Percentiles rank a stretch among this genome's conserved stretches.
phyloP scores from a whole-genome alignment of 2,797 vertebrate species.

The Catostomus latipinnis region DNA sequence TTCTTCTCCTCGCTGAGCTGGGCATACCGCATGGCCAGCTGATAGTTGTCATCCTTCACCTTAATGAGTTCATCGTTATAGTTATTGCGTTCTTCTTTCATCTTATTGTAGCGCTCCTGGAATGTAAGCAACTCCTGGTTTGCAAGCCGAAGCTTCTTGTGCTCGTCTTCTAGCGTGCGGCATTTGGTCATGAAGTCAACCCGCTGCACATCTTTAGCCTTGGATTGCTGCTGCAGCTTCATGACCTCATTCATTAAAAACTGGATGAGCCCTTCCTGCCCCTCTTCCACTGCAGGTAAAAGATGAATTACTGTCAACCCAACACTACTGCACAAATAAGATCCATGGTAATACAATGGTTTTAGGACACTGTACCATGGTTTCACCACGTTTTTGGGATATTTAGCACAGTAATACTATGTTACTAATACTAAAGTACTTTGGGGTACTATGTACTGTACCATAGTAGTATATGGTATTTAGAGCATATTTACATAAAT shows the following conservation, averaged over 20 bases:
- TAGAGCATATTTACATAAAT: no score
- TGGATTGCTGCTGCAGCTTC: conserved; percentile 94
- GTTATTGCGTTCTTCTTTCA: conserved; percentile 93
- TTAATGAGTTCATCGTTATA: conserved; percentile 94
- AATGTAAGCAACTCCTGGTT: conserved; percentile 92
- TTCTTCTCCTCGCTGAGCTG: conserved; percentile 98
- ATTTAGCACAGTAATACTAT: no score
- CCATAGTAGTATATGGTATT: no score
- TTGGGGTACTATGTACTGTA: no score
- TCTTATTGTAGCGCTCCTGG: conserved; percentile 94
- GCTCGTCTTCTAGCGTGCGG: conserved; percentile 92
- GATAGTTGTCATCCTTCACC: conserved; percentile 98
- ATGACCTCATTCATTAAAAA: conserved; percentile 98
- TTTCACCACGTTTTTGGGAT: no score
- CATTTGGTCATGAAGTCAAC: conserved; percentile 89
- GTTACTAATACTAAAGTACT: no score
- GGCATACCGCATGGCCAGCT: conserved; percentile 95
- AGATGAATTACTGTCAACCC: background rate
- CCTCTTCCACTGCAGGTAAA: conserved; percentile 88
- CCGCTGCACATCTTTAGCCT: conserved; percentile 89
- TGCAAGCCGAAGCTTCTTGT: conserved; percentile 88
- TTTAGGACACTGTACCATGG: no score
- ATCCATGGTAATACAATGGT: background rate
- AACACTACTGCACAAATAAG: background rate
- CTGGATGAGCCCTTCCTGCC: conserved; percentile 95